Base-by-base conservation (phyloP, 2,113 vertebrate species). In the Nicator chloris region DNA sequence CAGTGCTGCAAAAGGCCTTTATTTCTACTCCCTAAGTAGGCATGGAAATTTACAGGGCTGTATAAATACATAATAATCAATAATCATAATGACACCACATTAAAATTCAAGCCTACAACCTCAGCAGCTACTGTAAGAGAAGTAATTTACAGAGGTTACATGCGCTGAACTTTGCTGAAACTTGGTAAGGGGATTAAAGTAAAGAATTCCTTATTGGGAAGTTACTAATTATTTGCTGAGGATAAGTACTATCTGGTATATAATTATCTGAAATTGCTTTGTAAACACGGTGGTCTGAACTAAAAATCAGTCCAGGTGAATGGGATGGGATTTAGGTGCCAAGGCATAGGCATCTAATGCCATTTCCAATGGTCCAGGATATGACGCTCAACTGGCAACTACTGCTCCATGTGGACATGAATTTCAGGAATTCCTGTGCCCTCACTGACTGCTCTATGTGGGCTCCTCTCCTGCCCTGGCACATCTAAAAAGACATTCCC, bases 31-130 rank as follows among this genome's bases (percentile, higher is more conserved):
- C 6, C 7, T 54, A 93, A 91, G 47, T 31, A 94, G 70, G 13
- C 39, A 83, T n/a, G 59, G 87, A 73, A 93, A 93, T 94, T 70
- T 95, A 88, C 53, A 71, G 84, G 17, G 66, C 82, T 85, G 64
- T 66, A 88, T 82, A 95, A 95, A 95, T 77, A 70, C n/a, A 53
- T 73, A 85, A 90, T 94, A 87, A 96, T 96, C 91, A 95, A 95
- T 95, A 95, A 97, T 77, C 87, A 88, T 72, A 90, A 92, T 73
- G 59, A 82, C 42, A 70, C 13, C 31, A 73, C 42, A 93, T 83
- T 90, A 88, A 86, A 90, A 96, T 88, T 94, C 91, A 93, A 88
- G 50, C 39, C 61, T 89, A 80, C 37, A 64, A 45, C 42, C 39
- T 77, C 90, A 82, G 66, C 39, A 90, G 50, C 59, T 82, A 82